Conservation (phyloP, 2,797 vertebrate species). For the Chaetodon trifasciatus region DNA sequence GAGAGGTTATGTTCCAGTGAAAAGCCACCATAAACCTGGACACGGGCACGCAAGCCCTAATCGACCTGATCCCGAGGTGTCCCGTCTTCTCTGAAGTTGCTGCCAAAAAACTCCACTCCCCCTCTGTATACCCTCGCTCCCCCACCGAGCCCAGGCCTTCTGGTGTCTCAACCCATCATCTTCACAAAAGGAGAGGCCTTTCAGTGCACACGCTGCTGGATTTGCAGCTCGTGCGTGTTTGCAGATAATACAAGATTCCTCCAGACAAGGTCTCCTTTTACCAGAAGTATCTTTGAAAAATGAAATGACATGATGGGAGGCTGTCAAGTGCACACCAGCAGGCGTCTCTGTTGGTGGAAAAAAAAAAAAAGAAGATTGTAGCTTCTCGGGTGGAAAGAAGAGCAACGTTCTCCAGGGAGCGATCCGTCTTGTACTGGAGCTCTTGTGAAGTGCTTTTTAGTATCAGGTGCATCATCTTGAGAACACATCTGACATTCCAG, state of each 20-base stretch:
- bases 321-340: conserved; percentile 86
- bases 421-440: conserved; percentile 89
- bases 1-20: conserved; percentile 71
- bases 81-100: conserved; percentile 67
- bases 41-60: conserved; percentile 70
- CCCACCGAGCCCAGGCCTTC: conserved; percentile 54
- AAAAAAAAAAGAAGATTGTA: conserved; percentile 66
- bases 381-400: conserved; percentile 88
- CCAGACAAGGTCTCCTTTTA: conserved; percentile 62
- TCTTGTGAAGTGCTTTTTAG: conserved; percentile 95
- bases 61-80: conserved; percentile 69
- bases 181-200: conserved; percentile 61
- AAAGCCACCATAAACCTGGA: conserved; percentile 73
- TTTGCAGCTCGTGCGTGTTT: conserved; percentile 69
- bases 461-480: conserved; percentile 99
- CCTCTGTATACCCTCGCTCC: conserved; percentile 21
- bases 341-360: conserved; percentile 48
- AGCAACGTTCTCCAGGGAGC: conserved; percentile 88
- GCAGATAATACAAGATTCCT: conserved; percentile 82
- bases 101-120: conserved; percentile 38
- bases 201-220: not conserved
- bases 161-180: conserved; percentile 66
- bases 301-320: conserved; percentile 89
- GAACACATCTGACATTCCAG: conserved; percentile 97
- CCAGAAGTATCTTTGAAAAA: conserved; percentile 83